phyloP scores from a whole-genome alignment of 1,140 invertebrate species.

The Dryas iulia region DNA sequence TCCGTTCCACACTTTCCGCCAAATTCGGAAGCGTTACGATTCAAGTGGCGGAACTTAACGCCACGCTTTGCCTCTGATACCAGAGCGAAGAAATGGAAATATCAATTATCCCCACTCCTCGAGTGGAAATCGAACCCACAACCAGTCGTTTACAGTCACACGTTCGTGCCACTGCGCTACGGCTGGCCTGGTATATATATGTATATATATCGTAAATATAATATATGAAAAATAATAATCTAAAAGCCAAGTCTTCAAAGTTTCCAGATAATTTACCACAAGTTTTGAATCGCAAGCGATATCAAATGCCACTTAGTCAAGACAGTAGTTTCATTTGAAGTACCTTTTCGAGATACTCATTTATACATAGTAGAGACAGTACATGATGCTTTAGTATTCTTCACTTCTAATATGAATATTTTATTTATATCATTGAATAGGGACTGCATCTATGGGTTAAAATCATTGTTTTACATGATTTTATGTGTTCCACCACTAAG shows the following conservation, averaged over 20 bases:
- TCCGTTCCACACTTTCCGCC: too few species aligned
- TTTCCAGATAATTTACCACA: neutral
- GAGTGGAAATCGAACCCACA: too few species aligned
- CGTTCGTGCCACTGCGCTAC: too few species aligned
- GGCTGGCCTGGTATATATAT: neutral
- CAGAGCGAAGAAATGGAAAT: too few species aligned
- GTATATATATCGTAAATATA: too few species aligned
- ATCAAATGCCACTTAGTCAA: neutral
- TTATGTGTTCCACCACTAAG: neutral
- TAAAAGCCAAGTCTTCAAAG: neutral
- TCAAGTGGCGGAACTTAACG: too few species aligned
- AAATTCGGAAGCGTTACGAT: too few species aligned
- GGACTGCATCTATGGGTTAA: neutral
- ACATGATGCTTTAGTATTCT: neutral
- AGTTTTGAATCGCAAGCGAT: neutral
- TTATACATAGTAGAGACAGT: neutral
- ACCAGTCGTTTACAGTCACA: too few species aligned
- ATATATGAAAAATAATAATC: neutral
- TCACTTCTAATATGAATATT: neutral
- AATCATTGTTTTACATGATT: neutral
- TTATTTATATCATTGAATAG: neutral
- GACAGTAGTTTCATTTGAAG: constrained; percentile 2
- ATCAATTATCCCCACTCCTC: too few species aligned
- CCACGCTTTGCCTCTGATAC: too few species aligned
- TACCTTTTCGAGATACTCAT: neutral